These are phyloP conservation scores for Lasioglossum morio DNA, from an alignment of 2,888 invertebrate genomes.

Conservation along the genomic window DNA sequence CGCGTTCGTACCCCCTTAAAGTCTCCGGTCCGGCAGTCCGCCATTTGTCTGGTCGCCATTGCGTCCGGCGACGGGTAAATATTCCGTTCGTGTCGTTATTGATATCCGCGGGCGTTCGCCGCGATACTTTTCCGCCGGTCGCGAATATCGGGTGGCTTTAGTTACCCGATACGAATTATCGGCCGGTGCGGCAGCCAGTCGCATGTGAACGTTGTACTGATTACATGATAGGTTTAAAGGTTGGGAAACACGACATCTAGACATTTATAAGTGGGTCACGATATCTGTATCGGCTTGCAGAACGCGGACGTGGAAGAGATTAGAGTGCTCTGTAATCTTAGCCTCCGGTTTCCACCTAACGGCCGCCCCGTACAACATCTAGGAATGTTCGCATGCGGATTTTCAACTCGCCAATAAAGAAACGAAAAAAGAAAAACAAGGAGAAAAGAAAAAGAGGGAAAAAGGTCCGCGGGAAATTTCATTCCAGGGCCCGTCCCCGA, in stretches of 20 bases:
- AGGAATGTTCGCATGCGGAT: constrained; percentile 52
- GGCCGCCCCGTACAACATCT: constrained; percentile 53
- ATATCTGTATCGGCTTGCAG: constrained; percentile 67
- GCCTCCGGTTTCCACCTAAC: constrained; percentile 52
- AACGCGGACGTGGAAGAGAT: constrained; percentile 49
- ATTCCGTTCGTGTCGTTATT: constrained; percentile 48
- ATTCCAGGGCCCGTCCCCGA: constrained; percentile 5
- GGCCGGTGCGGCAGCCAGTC: constrained; percentile 46
- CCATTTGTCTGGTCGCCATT: constrained; percentile 46
- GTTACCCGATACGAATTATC: constrained; percentile 65
- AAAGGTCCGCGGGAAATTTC: background rate
- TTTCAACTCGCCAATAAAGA: constrained; percentile 35
- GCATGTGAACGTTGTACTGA: constrained; percentile 63
- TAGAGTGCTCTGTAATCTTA: constrained; percentile 50
- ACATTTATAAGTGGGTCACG: constrained; percentile 71
- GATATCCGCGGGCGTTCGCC: constrained; percentile 47
- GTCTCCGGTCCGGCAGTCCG: background rate
- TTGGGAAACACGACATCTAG: constrained; percentile 64
- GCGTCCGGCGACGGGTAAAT: constrained; percentile 22
- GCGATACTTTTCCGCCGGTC: constrained; percentile 49
- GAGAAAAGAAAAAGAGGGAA: background rate
- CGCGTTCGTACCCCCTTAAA: background rate
- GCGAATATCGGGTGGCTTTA: constrained; percentile 58
- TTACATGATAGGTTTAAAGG: constrained; percentile 66
- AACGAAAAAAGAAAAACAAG: background rate